Conservation (phyloP, 2,888 invertebrate genomes). For the Cantharis flavilabris region DNA sequence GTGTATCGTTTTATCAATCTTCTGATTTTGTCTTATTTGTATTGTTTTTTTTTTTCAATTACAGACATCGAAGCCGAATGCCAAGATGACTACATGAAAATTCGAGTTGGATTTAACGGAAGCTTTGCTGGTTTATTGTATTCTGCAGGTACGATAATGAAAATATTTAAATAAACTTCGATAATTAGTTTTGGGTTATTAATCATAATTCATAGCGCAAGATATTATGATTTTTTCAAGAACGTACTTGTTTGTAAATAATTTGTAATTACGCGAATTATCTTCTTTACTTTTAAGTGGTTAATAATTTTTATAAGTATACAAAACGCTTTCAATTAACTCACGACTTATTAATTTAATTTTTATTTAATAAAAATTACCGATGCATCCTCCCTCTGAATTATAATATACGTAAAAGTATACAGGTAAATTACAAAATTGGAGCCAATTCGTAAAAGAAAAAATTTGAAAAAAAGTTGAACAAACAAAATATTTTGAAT, state of each 20-base stretch:
- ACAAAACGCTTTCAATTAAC: not conserved
- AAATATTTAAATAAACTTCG: not conserved
- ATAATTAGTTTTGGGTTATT: not conserved
- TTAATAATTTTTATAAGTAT: not conserved
- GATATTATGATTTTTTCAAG: not conserved
- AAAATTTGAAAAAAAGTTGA: too few relatives aligned
- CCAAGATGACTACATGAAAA: constrained; percentile 95
- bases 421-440: too few relatives aligned
- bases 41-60: constrained; percentile 41
- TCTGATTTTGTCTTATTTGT: not conserved
- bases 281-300: not conserved
- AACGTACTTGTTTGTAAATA: not conserved
- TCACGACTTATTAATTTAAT: too few relatives aligned
- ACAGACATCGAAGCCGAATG: constrained; percentile 94
- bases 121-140: constrained; percentile 87
- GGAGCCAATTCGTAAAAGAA: too few relatives aligned
- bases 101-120: constrained; percentile 89
- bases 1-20: not conserved
- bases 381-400: too few relatives aligned
- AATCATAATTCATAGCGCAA: not conserved
- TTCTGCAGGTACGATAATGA: constrained; percentile 72
- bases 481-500: too few relatives aligned
- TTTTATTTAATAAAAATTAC: too few relatives aligned
- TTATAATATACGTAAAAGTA: too few relatives aligned
- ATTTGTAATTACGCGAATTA: not conserved